Evolutionary conservation across 2,888 invertebrate species (phyloP).

Genomic region (Zonitis immaculata): DNA sequence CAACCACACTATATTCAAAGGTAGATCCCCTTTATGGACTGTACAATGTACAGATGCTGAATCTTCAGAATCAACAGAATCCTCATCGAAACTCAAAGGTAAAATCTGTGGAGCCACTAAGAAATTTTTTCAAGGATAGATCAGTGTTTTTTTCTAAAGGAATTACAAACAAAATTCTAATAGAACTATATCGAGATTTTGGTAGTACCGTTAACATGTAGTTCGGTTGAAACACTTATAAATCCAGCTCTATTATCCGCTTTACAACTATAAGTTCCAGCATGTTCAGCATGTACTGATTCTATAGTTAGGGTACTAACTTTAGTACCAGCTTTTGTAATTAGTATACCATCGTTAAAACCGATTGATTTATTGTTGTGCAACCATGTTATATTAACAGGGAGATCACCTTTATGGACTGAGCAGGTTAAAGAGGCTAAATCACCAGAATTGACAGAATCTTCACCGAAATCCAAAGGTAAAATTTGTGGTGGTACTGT

Average conservation of each 20-base stretch:
- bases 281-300: slow-evolving; percentile 65
- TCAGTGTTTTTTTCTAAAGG: no score
- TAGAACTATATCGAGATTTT: neutral
- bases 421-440: slow-evolving; percentile 64
- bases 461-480: slow-evolving; percentile 50
- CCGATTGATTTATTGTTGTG: slow-evolving; percentile 60
- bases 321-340: slow-evolving; percentile 53
- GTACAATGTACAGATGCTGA: slow-evolving; percentile 64
- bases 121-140: neutral
- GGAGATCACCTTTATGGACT: slow-evolving; percentile 68
- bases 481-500: slow-evolving; percentile 41
- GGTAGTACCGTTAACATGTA: slow-evolving; percentile 62
- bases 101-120: slow-evolving; percentile 52
- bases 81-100: slow-evolving; percentile 55
- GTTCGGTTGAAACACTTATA: slow-evolving; percentile 51
- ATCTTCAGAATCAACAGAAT: slow-evolving; percentile 62
- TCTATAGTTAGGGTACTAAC: slow-evolving; percentile 61
- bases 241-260: slow-evolving; percentile 58
- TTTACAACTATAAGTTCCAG: slow-evolving; percentile 72
- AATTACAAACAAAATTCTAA: neutral
- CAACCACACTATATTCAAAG: slow-evolving; percentile 60
- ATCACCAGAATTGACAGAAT: slow-evolving; percentile 65
- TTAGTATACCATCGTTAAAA: slow-evolving; percentile 39
- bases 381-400: slow-evolving; percentile 68
- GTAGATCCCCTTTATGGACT: slow-evolving; percentile 67